phyloP scores from a whole-genome alignment of 1,140 invertebrate genomes.

The Kradibia gibbosae region DNA sequence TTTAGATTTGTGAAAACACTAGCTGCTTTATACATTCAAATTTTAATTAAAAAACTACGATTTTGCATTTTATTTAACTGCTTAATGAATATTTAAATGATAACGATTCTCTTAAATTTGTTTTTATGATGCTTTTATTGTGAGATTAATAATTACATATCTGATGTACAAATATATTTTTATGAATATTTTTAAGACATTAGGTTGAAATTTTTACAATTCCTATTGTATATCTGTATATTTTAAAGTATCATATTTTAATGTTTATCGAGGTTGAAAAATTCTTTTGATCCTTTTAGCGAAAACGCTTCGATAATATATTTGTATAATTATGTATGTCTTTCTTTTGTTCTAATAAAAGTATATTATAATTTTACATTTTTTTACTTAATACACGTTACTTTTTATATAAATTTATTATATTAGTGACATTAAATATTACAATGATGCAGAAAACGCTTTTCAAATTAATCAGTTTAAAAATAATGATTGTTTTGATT shows the following conservation, averaged over 20 bases:
- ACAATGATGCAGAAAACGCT: no score
- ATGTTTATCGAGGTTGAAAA: not conserved
- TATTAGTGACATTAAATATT: not conserved
- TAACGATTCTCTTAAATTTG: slow-evolving; percentile 12
- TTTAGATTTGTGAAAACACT: slow-evolving; percentile 47
- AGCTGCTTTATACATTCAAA: slow-evolving; percentile 39
- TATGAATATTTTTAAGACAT: slow-evolving; percentile 10
- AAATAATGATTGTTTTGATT: no score
- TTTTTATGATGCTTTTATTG: slow-evolving; percentile 26
- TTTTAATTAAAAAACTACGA: slow-evolving; percentile 23
- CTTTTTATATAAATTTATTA: not conserved
- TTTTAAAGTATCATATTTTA: slow-evolving; percentile 14
- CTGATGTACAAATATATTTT: slow-evolving; percentile 30
- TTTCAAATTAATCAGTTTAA: no score
- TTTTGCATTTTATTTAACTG: slow-evolving; percentile 36
- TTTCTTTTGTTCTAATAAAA: slow-evolving; percentile 44
- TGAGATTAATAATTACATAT: slow-evolving; percentile 3
- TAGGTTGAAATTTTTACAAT: not conserved
- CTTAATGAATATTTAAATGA: slow-evolving; percentile 22
- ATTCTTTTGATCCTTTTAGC: not conserved
- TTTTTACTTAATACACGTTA: not conserved
- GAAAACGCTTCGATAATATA: slow-evolving; percentile 30
- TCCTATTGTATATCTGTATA: slow-evolving; percentile 34
- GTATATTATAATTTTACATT: slow-evolving; percentile 48
- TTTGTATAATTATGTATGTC: slow-evolving; percentile 42